These are phyloP conservation scores for Torymus auratus DNA, from an alignment of 2,888 invertebrate species.

Conservation along the genomic window DNA sequence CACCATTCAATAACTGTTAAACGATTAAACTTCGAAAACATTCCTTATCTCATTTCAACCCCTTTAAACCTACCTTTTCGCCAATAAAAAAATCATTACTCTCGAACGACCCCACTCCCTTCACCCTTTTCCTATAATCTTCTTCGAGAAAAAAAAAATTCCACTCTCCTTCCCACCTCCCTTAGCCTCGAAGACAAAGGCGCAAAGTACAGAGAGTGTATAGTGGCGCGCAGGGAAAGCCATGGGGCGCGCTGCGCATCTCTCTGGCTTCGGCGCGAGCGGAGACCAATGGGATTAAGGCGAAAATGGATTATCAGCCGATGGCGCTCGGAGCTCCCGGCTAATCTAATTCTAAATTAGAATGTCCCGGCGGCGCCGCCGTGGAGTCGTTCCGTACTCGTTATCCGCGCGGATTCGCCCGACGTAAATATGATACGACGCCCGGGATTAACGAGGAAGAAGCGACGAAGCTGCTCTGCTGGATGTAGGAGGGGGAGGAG, in stretches of 20 bases:
- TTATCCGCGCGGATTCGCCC: slow-evolving; percentile 53
- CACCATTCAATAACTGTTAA: no score
- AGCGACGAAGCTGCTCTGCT: slow-evolving; percentile 5
- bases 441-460: slow-evolving; percentile 35
- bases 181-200: slow-evolving; percentile 44
- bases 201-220: background rate
- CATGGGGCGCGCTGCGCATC: slow-evolving; percentile 17
- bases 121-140: background rate
- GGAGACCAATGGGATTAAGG: slow-evolving; percentile 63
- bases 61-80: no score
- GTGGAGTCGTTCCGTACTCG: slow-evolving; percentile 41
- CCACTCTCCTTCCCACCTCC: background rate
- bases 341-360: slow-evolving; percentile 65
- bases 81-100: no score
- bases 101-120: no score
- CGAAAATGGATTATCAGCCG: slow-evolving; percentile 64
- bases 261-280: slow-evolving; percentile 46
- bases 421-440: slow-evolving; percentile 56
- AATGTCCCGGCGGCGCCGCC: slow-evolving; percentile 59
- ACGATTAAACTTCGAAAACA: no score
- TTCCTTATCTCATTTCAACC: no score
- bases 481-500: no score
- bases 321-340: slow-evolving; percentile 58
- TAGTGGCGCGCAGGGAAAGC: background rate
- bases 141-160: slow-evolving; percentile 3